These are phyloP conservation scores for Microcebus jonahi DNA, from an alignment of 2,113 vertebrate genomes.

Conservation along the genomic window DNA sequence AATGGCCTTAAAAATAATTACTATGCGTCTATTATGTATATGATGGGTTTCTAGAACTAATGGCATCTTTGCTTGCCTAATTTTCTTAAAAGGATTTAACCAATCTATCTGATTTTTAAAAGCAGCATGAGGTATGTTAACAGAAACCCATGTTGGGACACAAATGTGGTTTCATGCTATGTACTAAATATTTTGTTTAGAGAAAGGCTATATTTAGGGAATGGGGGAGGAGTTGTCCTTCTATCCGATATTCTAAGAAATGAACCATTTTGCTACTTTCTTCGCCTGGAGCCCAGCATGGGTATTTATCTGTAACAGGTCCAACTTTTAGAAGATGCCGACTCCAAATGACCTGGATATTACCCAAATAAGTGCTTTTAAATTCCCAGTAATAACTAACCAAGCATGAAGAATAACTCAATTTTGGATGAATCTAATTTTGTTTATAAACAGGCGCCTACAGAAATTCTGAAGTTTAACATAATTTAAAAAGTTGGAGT, in stretches of 20 bases:
- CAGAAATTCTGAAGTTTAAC: conserved; percentile 63
- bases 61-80: conserved; percentile 65
- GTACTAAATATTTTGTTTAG: conserved; percentile 61
- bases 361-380: conserved; percentile 76
- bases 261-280: conserved; percentile 59
- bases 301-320: conserved; percentile 66
- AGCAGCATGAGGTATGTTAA: conserved; percentile 74
- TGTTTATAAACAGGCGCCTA: conserved; percentile 71
- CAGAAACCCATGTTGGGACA: conserved; percentile 72
- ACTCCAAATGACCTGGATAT: conserved; percentile 74
- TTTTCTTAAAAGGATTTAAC: conserved; percentile 78
- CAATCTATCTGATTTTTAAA: conserved; percentile 72
- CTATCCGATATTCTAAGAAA: conserved; percentile 57
- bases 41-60: conserved; percentile 63
- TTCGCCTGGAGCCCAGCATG: conserved; percentile 67
- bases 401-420: conserved; percentile 74
- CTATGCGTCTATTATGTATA: not conserved
- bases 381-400: conserved; percentile 75
- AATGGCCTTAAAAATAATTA: conserved; percentile 70
- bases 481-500: conserved; percentile 61
- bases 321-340: conserved; percentile 68
- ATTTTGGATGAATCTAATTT: conserved; percentile 73
- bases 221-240: not conserved
- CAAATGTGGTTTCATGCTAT: conserved; percentile 68
- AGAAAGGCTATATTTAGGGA: conserved; percentile 63